A percentile compares a stretch with the other conserved stretches of the same genome.
phyloP scores from a whole-genome alignment of 2,797 vertebrate genomes.

The Schizopygopsis malacanthus region DNA sequence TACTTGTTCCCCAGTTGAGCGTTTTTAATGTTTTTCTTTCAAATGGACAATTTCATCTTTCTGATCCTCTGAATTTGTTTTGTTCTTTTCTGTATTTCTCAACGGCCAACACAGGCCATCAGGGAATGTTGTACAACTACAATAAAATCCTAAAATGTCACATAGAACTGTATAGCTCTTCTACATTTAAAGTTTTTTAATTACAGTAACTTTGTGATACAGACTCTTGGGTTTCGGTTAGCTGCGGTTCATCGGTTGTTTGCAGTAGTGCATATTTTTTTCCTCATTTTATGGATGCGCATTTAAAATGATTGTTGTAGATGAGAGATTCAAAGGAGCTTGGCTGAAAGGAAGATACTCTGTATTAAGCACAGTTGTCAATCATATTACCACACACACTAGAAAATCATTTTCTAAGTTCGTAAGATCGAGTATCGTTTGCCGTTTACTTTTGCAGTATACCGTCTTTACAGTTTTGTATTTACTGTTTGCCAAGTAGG shows the following conservation, averaged over 20 bases:
- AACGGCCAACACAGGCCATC: slow-evolving; percentile 89
- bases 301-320: slow-evolving; percentile 35
- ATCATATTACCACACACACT: slow-evolving; percentile 46
- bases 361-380: slow-evolving; percentile 60
- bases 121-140: slow-evolving; percentile 91
- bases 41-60: slow-evolving; percentile 83
- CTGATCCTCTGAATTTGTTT: slow-evolving; percentile 57
- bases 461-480: slow-evolving; percentile 51
- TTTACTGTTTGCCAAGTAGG: slow-evolving; percentile 54
- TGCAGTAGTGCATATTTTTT: slow-evolving; percentile 54
- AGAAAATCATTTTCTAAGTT: slow-evolving; percentile 38
- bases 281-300: slow-evolving; percentile 49
- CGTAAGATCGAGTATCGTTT: slow-evolving; percentile 36
- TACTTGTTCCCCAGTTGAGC: slow-evolving; percentile 81
- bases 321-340: slow-evolving; percentile 32
- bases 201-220: slow-evolving; percentile 75
- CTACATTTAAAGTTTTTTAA: slow-evolving; percentile 71
- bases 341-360: slow-evolving; percentile 44
- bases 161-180: slow-evolving; percentile 81
- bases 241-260: slow-evolving; percentile 47
- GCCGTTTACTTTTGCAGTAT: slow-evolving; percentile 57
- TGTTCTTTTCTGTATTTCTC: slow-evolving; percentile 84
- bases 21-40: slow-evolving; percentile 81
- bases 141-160: slow-evolving; percentile 78
- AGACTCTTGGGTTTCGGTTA: slow-evolving; percentile 65